These are phyloP conservation scores for Sipunculus nudus DNA, from an alignment of 2,888 invertebrate genomes.

Conservation along the genomic window DNA sequence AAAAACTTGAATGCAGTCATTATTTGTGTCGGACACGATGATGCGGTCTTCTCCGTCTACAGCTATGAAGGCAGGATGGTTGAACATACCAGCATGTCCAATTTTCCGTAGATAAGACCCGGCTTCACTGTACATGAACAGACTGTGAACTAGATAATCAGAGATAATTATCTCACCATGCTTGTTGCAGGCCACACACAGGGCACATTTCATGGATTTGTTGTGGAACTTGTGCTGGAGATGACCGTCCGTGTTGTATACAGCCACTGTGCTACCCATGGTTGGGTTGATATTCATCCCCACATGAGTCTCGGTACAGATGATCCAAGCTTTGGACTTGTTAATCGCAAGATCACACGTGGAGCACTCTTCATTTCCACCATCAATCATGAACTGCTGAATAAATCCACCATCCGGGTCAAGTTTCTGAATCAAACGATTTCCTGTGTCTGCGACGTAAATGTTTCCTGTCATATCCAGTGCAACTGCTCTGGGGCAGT, in stretches of 20 bases:
- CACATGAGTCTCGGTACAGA: conserved; percentile 37
- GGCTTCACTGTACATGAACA: conserved; percentile 33
- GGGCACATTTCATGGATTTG: conserved; percentile 38
- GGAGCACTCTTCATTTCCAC: conserved; percentile 24
- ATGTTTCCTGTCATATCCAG: conserved; percentile 29
- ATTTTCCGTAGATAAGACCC: conserved; percentile 29
- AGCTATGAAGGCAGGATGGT: conserved; percentile 41
- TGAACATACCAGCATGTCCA: conserved; percentile 31
- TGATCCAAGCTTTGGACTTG: conserved; percentile 22
- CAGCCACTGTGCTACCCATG: conserved; percentile 30
- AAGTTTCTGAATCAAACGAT: conserved; percentile 36
- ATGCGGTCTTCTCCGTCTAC: conserved; percentile 30
- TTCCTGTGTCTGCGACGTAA: conserved; percentile 40
- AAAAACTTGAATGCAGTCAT: conserved; percentile 34
- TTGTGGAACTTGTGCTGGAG: conserved; percentile 35
- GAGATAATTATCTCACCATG: conserved; percentile 37
- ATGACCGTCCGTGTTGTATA: conserved; percentile 27
- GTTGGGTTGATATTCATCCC: conserved; percentile 26
- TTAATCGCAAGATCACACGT: conserved; percentile 37
- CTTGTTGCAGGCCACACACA: conserved; percentile 36
- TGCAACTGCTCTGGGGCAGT: conserved; percentile 33
- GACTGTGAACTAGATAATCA: conserved; percentile 36
- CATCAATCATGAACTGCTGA: conserved; percentile 28
- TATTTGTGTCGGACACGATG: conserved; percentile 40
- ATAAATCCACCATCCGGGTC: conserved; percentile 24